Conservation (phyloP, 2,113 vertebrate genomes). For the Morone saxatilis region DNA sequence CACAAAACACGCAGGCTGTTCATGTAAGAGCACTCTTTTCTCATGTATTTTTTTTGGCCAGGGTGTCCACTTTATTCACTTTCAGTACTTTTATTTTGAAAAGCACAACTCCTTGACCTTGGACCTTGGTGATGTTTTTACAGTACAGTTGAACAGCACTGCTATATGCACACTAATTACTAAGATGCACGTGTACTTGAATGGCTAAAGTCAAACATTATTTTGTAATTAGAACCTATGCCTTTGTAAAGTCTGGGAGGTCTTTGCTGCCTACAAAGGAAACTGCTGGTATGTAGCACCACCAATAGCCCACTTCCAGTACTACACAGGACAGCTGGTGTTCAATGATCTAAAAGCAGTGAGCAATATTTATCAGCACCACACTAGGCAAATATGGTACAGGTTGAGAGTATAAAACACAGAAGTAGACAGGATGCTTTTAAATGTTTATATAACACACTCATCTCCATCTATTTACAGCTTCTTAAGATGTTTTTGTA, state of each 20-base stretch:
- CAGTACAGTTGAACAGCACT: not conserved
- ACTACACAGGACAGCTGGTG: not conserved
- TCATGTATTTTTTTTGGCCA: too few relatives aligned
- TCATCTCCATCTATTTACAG: not conserved
- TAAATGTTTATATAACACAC: constrained; percentile 18
- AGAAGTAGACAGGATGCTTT: not conserved
- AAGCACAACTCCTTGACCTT: not conserved
- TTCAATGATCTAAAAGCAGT: not conserved
- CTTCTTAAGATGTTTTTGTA: not conserved
- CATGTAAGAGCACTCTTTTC: too few relatives aligned
- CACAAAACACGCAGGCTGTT: too few relatives aligned
- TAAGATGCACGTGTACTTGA: not conserved
- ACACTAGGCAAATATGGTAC: not conserved
- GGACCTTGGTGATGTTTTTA: not conserved
- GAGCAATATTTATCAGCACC: not conserved
- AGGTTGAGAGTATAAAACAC: not conserved
- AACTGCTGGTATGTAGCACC: constrained; percentile 6
- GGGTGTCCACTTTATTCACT: too few relatives aligned
- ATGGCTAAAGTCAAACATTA: not conserved
- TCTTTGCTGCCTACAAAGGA: not conserved
- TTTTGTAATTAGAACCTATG: not conserved
- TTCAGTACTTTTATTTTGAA: constrained; percentile 8
- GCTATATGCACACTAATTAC: not conserved
- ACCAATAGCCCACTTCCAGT: not conserved
- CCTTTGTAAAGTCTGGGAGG: not conserved